Percentiles rank a stretch among this genome's conserved stretches.
Evolutionary conservation across 2,797 vertebrate species (phyloP).

Genomic region (Argentina silus): DNA sequence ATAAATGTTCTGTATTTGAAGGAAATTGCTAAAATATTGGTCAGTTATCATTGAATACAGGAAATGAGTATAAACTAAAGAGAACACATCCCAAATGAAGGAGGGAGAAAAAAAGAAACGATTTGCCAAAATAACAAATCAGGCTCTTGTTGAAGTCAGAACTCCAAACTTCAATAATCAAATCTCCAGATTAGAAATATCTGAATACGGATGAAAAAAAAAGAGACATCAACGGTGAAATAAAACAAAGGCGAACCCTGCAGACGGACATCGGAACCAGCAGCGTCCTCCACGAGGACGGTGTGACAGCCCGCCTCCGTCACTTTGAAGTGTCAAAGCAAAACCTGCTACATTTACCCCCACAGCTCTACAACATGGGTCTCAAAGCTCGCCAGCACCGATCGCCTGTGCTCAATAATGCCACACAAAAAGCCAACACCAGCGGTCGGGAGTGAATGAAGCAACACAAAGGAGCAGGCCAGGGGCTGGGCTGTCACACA

Average conservation of each 20-base stretch:
- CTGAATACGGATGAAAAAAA: not conserved
- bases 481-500: slow-evolving; percentile 65
- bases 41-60: not conserved
- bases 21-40: slow-evolving; percentile 19
- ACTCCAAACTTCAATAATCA: not conserved
- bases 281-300: slow-evolving; percentile 58
- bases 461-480: slow-evolving; percentile 66
- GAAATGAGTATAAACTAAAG: not conserved
- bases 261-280: slow-evolving; percentile 2
- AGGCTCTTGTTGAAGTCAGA: not conserved
- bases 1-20: slow-evolving; percentile 11
- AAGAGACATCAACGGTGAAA: not conserved
- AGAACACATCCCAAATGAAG: not conserved
- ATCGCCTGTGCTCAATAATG: slow-evolving; percentile 22
- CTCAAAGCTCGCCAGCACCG: slow-evolving; percentile 29
- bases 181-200: not conserved
- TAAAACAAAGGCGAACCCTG: not conserved
- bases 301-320: slow-evolving; percentile 46
- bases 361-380: slow-evolving; percentile 48
- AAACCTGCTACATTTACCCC: slow-evolving; percentile 62
- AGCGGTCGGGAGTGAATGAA: slow-evolving; percentile 62
- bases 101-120: not conserved
- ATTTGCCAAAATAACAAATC: not conserved
- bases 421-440: slow-evolving; percentile 55
- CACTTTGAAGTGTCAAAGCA: slow-evolving; percentile 65